Evolutionary conservation across 2,888 invertebrate species (phyloP).

Genomic region (Tipula lateralis): DNA sequence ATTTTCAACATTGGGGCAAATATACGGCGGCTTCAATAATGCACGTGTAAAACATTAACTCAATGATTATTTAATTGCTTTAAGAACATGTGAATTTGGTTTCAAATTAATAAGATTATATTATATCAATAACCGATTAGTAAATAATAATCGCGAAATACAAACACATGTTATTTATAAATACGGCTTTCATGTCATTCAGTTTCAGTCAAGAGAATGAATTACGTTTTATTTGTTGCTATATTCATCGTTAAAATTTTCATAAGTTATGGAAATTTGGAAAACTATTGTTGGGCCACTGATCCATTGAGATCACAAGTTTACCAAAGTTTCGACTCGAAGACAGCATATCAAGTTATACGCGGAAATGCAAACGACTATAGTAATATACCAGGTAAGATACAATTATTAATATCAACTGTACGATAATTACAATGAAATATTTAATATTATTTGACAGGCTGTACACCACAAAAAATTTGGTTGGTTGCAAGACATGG

Average conservation of each 20-base stretch:
- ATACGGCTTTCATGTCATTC: neutral
- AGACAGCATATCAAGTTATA: constrained; percentile 71
- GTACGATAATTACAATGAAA: neutral
- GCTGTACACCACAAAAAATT: constrained; percentile 65
- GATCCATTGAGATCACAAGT: constrained; percentile 43
- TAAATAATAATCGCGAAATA: neutral
- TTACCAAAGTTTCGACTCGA: constrained; percentile 58
- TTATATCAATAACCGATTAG: neutral
- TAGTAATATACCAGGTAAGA: neutral
- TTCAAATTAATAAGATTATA: neutral
- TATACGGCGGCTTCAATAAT: neutral
- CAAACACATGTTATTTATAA: neutral
- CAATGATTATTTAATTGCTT: neutral
- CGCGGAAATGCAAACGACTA: constrained; percentile 43
- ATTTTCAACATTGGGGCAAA: neutral
- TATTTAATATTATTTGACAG: constrained; percentile 46
- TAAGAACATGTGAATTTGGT: neutral
- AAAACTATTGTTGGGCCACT: constrained; percentile 28
- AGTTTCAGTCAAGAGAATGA: neutral
- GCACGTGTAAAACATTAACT: neutral
- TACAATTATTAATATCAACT: neutral
- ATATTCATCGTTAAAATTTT: neutral
- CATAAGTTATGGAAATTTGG: neutral
- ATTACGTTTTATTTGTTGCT: neutral
- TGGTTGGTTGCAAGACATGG: constrained; percentile 71